Evolutionary conservation across 2,888 invertebrate species (phyloP).

Genomic region (Onchidella celtica): DNA sequence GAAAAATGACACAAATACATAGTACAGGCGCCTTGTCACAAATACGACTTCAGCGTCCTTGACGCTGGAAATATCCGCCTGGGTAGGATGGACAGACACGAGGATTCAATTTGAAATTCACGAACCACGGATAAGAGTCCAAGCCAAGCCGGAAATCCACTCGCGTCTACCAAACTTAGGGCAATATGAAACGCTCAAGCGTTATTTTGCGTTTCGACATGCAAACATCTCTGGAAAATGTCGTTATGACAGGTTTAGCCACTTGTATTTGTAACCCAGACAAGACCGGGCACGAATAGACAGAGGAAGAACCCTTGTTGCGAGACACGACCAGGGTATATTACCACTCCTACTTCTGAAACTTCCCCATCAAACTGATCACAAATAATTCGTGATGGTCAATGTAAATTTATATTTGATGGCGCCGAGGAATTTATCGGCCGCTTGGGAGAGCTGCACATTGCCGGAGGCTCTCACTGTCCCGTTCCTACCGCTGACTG

Average conservation of each 20-base stretch:
- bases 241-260: neutral
- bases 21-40: no score
- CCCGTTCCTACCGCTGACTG: neutral
- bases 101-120: no score
- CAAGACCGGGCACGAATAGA: no score
- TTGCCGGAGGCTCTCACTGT: neutral
- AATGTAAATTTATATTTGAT: conserved; percentile 46
- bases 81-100: no score
- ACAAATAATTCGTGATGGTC: neutral
- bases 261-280: no score
- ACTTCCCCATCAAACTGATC: conserved; percentile 10
- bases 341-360: conserved; percentile 22
- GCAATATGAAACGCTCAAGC: neutral
- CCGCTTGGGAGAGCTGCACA: conserved; percentile 27
- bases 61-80: no score
- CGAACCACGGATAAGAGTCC: no score
- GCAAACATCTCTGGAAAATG: neutral
- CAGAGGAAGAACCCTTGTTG: no score
- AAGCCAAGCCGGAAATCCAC: no score
- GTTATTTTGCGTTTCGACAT: neutral
- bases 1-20: neutral
- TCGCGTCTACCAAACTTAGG: no score
- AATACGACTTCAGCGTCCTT: no score
- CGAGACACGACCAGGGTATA: no score
- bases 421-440: conserved; percentile 35